Percentiles rank a stretch among this genome's conserved stretches.
phyloP scores from a whole-genome alignment of 1,140 invertebrate genomes.

The Venustaconcha ellipsiformis region DNA sequence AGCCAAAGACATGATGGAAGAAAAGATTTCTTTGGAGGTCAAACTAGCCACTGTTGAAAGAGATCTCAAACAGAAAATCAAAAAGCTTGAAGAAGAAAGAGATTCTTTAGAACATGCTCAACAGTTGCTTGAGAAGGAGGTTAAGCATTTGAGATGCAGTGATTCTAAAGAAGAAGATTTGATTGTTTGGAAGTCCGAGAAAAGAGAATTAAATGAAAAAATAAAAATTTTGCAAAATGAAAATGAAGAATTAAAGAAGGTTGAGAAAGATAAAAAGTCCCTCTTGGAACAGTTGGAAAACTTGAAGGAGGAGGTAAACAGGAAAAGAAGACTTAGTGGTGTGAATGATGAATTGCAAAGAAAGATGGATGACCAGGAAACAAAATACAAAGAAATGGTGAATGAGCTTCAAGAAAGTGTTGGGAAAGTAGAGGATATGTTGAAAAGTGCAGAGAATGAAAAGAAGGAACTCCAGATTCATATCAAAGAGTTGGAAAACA shows the following conservation, averaged over 20 bases:
- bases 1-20: constrained; percentile 35
- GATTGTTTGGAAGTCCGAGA: too few relatives aligned
- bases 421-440: neutral
- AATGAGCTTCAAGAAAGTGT: too few relatives aligned
- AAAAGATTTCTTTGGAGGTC: constrained; percentile 47
- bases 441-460: constrained; percentile 43
- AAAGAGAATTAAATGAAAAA: constrained; percentile 9
- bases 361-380: constrained; percentile 12
- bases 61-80: constrained; percentile 59
- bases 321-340: constrained; percentile 29
- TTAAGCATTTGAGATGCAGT: too few relatives aligned
- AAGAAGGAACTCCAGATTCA: constrained; percentile 35
- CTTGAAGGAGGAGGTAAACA: constrained; percentile 47
- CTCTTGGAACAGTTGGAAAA: constrained; percentile 12
- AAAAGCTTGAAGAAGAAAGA: constrained; percentile 28
- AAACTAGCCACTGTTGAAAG: constrained; percentile 34
- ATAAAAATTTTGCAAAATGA: constrained; percentile 19
- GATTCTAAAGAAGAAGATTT: too few relatives aligned
- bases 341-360: constrained; percentile 36
- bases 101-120: too few relatives aligned
- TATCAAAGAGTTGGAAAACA: constrained; percentile 37
- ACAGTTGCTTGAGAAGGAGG: too few relatives aligned
- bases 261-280: constrained; percentile 2
- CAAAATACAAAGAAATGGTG: too few relatives aligned
- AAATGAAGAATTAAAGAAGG: neutral